phyloP scores from a whole-genome alignment of 64 coral and sea anemone genomes.

The Montipora efflorescens region DNA sequence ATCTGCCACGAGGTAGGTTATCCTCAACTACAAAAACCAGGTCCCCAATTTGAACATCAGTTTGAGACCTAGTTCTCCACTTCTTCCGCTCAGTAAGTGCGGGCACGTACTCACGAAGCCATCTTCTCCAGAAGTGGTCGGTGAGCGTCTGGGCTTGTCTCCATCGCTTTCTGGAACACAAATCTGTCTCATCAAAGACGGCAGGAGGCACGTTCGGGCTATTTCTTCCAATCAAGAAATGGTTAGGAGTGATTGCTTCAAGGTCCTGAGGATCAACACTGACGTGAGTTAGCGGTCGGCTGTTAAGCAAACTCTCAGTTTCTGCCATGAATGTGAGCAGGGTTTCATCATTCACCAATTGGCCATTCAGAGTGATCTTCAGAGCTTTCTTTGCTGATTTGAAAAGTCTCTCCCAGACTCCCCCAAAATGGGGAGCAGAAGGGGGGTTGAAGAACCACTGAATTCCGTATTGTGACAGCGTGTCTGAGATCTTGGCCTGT shows the following conservation, averaged over 20 bases:
- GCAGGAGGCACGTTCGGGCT: slow-evolving; percentile 60
- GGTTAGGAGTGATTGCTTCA: slow-evolving; percentile 69
- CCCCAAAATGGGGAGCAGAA: slow-evolving; percentile 47
- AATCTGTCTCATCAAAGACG: slow-evolving; percentile 51
- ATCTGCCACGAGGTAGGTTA: too few species aligned
- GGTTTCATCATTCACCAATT: slow-evolving; percentile 61
- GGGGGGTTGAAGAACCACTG: slow-evolving; percentile 61
- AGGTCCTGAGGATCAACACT: slow-evolving; percentile 55
- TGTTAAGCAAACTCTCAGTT: slow-evolving; percentile 55
- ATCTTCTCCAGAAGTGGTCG: too few species aligned
- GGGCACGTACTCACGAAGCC: too few species aligned
- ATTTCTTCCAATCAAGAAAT: slow-evolving; percentile 57
- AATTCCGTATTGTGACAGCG: slow-evolving; percentile 20
- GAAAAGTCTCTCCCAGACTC: slow-evolving; percentile 52
- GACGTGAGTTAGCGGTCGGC: slow-evolving; percentile 60
- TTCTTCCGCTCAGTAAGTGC: too few species aligned
- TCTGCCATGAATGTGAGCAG: slow-evolving; percentile 55
- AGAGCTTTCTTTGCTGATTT: slow-evolving; percentile 61
- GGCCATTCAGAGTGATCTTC: slow-evolving; percentile 50
- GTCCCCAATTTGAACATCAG: too few species aligned
- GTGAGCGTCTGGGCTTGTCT: too few species aligned
- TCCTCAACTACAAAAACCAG: too few species aligned
- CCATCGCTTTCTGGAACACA: too few species aligned
- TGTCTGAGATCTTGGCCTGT: slow-evolving; percentile 27
- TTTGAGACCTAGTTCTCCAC: too few species aligned